Conservation (phyloP, 2,888 invertebrate genomes). For the Acutogordius australiensis region DNA sequence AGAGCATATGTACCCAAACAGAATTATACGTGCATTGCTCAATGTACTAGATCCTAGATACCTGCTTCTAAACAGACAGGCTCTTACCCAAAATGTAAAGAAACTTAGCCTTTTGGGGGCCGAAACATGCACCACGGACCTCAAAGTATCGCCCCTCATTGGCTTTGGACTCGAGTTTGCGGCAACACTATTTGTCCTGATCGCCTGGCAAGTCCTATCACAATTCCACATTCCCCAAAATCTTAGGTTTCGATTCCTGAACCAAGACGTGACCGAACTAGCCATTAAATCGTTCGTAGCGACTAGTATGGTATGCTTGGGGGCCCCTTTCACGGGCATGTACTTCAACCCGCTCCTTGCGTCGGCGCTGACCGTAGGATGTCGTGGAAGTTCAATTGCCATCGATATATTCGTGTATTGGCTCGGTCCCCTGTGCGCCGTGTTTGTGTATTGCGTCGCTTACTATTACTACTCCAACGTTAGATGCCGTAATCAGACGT, state of each 20-base stretch:
- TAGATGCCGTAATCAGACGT: no score
- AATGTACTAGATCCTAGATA: no score
- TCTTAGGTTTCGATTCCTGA: neutral
- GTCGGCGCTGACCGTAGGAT: conserved; percentile 11
- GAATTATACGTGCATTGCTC: no score
- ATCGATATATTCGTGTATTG: conserved; percentile 12
- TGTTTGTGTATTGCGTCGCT: no score
- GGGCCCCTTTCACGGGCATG: conserved; percentile 12
- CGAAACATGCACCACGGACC: neutral
- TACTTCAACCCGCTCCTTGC: conserved; percentile 14
- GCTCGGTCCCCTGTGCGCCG: conserved; percentile 11
- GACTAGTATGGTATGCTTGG: neutral
- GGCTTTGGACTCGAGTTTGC: neutral
- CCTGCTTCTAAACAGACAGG: neutral
- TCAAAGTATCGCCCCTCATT: neutral
- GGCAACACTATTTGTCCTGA: neutral
- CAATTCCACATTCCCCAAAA: neutral
- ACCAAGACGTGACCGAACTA: neutral
- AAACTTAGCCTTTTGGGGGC: no score
- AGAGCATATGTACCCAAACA: no score
- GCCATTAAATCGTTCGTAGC: neutral
- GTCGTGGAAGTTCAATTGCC: neutral
- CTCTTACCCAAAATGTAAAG: neutral
- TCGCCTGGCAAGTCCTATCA: no score
- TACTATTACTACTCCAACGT: no score